Conservation (phyloP, 1,140 invertebrate genomes). For the Drosophila murphyi region DNA sequence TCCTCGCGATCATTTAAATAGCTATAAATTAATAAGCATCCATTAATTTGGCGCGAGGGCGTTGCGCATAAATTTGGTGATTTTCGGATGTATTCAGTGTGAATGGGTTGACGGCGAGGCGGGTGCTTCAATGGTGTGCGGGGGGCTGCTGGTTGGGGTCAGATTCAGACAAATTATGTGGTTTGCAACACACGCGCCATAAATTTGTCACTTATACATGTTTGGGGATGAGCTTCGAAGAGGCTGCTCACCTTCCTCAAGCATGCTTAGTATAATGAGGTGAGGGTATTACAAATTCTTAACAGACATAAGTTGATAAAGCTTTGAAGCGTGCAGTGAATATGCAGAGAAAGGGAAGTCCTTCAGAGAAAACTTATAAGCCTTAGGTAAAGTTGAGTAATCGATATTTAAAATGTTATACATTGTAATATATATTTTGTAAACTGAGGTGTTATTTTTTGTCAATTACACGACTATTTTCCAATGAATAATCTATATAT, state of each 20-base stretch:
- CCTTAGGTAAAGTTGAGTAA: not conserved
- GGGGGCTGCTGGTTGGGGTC: constrained; percentile 42
- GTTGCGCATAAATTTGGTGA: constrained; percentile 77
- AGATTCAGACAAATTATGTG: constrained; percentile 79
- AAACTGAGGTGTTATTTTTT: no score
- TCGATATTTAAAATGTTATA: no score
- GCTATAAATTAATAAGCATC: constrained; percentile 82
- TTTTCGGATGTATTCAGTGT: constrained; percentile 57
- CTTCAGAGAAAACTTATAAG: not conserved
- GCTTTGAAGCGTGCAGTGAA: not conserved
- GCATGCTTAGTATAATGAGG: constrained; percentile 44
- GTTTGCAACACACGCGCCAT: constrained; percentile 79
- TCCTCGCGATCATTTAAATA: constrained; percentile 80
- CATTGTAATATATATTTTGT: no score
- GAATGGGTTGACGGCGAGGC: constrained; percentile 1
- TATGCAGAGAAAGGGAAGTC: not conserved
- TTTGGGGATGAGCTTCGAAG: constrained; percentile 14
- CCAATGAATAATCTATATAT: not conserved
- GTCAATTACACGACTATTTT: not conserved
- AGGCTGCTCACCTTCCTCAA: constrained; percentile 30
- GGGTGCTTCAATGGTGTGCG: not conserved
- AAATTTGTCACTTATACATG: constrained; percentile 78
- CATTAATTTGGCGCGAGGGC: constrained; percentile 80
- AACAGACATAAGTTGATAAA: constrained; percentile 5
- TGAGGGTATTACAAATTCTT: constrained; percentile 30